These are phyloP conservation scores for Montipora cactus DNA, from an alignment of 64 coral and sea anemone species.

Conservation along the genomic window DNA sequence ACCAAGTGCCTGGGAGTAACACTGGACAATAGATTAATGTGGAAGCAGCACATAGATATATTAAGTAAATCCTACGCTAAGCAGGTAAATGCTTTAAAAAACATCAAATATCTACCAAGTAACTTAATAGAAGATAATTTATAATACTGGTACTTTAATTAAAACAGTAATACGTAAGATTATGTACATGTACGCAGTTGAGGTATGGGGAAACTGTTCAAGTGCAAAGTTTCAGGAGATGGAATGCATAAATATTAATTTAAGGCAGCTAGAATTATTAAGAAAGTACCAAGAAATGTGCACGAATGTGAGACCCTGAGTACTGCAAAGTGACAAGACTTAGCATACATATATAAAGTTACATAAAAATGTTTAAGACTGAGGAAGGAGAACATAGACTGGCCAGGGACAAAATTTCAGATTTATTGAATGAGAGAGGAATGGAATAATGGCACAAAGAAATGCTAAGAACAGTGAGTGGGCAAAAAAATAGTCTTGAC, in stretches of 20 bases:
- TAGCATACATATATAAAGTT: no score
- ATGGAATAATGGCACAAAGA: no score
- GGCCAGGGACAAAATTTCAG: neutral
- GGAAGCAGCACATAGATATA: slow-evolving; percentile 15
- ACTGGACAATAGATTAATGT: slow-evolving; percentile 6
- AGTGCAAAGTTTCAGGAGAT: slow-evolving; percentile 28
- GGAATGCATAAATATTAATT: slow-evolving; percentile 3
- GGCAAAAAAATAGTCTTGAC: no score
- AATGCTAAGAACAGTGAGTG: no score
- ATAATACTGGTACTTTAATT: no score
- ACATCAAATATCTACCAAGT: slow-evolving; percentile 11
- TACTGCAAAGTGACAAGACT: neutral
- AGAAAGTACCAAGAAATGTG: slow-evolving; percentile 9
- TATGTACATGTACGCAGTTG: neutral
- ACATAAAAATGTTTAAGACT: neutral
- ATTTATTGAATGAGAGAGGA: no score
- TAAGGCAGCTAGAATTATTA: slow-evolving; percentile 23
- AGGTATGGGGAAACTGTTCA: slow-evolving; percentile 22
- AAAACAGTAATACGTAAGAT: neutral
- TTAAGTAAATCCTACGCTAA: slow-evolving; percentile 9
- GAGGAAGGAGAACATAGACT: neutral
- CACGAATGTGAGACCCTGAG: neutral
- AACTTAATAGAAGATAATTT: slow-evolving; percentile 1
- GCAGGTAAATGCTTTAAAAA: slow-evolving; percentile 8
- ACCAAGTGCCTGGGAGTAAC: neutral